These are phyloP conservation scores for Pygocentrus nattereri DNA, from an alignment of 2,797 vertebrate genomes.

Conservation along the genomic window DNA sequence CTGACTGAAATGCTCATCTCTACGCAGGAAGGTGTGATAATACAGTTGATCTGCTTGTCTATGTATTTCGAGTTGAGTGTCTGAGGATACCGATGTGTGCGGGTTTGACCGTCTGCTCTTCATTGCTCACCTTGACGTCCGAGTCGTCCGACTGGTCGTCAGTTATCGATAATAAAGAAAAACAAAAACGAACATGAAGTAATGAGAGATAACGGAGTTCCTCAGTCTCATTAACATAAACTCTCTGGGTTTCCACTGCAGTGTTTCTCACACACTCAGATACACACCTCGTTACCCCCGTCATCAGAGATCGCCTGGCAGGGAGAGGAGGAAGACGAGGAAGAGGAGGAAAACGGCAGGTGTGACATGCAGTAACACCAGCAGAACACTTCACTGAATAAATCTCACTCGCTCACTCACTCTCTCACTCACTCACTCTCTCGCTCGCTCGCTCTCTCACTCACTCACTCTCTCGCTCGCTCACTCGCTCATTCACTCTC, in stretches of 20 bases:
- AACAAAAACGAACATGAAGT: constrained; percentile 19
- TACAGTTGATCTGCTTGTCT: too few relatives aligned
- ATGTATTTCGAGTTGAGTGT: too few relatives aligned
- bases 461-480: too few relatives aligned
- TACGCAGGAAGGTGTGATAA: too few relatives aligned
- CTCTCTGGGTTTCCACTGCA: not conserved
- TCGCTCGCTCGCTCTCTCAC: not conserved
- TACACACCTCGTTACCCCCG: constrained; percentile 77
- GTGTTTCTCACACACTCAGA: constrained; percentile 7
- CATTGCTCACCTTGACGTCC: constrained; percentile 54
- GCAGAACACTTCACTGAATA: not conserved
- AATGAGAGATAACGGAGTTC: not conserved
- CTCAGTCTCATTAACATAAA: not conserved
- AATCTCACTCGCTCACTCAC: not conserved
- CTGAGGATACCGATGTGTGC: not conserved
- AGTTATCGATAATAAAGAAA: constrained; percentile 19
- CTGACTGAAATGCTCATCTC: too few relatives aligned
- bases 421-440: too few relatives aligned
- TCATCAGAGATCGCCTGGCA: constrained; percentile 67
- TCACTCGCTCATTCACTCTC: not conserved
- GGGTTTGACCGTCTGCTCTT: not conserved
- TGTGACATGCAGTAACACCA: not conserved
- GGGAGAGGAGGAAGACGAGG: constrained; percentile 22
- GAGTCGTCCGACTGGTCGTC: constrained; percentile 51
- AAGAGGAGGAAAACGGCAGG: constrained; percentile 19